These are phyloP conservation scores for Acanthis flammea DNA, from an alignment of 2,797 vertebrate genomes.

Conservation along the genomic window DNA sequence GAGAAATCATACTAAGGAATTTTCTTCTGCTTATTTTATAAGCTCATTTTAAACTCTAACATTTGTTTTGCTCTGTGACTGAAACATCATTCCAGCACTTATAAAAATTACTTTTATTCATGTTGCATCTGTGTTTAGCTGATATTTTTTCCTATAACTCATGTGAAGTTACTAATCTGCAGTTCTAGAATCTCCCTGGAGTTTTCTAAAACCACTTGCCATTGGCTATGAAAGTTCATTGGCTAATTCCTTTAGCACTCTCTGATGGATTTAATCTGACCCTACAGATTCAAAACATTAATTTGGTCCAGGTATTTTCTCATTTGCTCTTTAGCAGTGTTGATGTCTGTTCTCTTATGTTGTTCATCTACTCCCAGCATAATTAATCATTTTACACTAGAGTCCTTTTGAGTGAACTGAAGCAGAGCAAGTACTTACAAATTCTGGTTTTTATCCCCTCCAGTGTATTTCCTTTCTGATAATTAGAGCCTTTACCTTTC, in stretches of 20 bases:
- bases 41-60: not conserved
- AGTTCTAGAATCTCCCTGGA: not conserved
- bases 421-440: conserved; percentile 38
- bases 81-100: not conserved
- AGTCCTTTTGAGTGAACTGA: conserved; percentile 46
- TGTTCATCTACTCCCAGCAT: conserved; percentile 45
- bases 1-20: not conserved
- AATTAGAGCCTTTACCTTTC: conserved; percentile 29
- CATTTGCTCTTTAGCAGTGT: conserved; percentile 19
- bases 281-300: conserved; percentile 21
- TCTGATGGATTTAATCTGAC: conserved; percentile 11
- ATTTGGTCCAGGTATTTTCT: conserved; percentile 50
- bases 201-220: not conserved
- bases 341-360: conserved; percentile 22
- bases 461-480: conserved; percentile 34
- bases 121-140: not conserved
- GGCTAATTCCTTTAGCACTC: not conserved
- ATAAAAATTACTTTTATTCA: not conserved
- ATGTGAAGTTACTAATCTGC: not conserved
- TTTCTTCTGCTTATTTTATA: not conserved
- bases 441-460: conserved; percentile 1
- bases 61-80: not conserved
- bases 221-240: conserved; percentile 13
- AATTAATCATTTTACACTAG: conserved; percentile 57
- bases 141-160: not conserved